phyloP scores from a whole-genome alignment of 2,113 vertebrate species.

The Cololabis saira region DNA sequence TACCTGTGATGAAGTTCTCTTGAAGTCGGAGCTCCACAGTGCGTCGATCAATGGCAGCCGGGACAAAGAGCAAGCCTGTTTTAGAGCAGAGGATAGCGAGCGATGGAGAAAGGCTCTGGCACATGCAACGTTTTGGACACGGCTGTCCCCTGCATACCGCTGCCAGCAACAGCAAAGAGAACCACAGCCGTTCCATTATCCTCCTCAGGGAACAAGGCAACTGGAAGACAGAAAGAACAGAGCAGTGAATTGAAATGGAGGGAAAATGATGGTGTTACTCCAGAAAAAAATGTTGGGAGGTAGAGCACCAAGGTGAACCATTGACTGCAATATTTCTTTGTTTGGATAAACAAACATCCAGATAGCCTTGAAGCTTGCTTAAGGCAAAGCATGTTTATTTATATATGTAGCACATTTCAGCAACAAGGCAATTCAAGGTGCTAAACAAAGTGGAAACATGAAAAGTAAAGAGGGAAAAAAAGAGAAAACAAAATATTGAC shows the following conservation, averaged over 20 bases:
- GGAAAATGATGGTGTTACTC: conserved; percentile 1
- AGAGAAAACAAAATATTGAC: no score
- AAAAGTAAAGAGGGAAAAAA: no score
- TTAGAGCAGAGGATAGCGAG: conserved; percentile 95
- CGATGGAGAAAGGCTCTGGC: conserved; percentile 91
- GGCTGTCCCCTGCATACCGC: conserved; percentile 80
- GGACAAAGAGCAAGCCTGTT: conserved; percentile 94
- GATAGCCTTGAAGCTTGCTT: neutral
- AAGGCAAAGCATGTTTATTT: neutral
- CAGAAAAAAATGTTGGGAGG: neutral
- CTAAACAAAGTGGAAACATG: no score
- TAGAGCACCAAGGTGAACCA: conserved; percentile 9
- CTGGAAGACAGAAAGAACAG: conserved; percentile 63
- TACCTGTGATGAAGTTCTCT: conserved; percentile 93
- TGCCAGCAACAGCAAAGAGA: conserved; percentile 84
- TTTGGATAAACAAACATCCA: neutral
- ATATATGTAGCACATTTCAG: no score
- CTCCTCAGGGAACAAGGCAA: conserved; percentile 65
- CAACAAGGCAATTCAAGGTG: no score
- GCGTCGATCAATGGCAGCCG: conserved; percentile 88
- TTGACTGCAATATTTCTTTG: neutral
- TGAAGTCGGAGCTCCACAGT: conserved; percentile 93
- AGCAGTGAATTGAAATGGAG: conserved; percentile 21
- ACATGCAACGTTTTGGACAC: conserved; percentile 93
- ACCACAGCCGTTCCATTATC: conserved; percentile 86